These are phyloP conservation scores for Cyclopterus lumpus DNA, from an alignment of 2,797 vertebrate species.

Conservation along the genomic window DNA sequence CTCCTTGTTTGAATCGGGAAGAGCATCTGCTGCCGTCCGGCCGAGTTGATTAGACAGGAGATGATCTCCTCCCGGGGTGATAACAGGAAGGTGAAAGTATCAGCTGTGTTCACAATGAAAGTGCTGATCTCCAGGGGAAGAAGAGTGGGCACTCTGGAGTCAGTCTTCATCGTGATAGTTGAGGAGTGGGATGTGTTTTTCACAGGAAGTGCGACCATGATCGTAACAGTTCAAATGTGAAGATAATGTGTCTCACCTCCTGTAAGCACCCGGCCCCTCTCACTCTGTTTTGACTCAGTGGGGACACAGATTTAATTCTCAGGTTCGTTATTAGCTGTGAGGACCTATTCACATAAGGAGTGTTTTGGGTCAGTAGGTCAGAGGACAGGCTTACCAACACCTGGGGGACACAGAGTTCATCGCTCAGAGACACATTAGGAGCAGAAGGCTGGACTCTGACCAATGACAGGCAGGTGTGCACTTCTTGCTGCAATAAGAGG, in stretches of 20 bases:
- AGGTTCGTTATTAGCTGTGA: conserved; percentile 58
- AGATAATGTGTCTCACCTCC: conserved; percentile 3
- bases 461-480: conserved; percentile 47
- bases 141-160: conserved; percentile 16
- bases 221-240: neutral
- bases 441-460: conserved; percentile 49
- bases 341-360: conserved; percentile 70
- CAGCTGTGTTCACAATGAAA: conserved; percentile 54
- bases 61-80: conserved; percentile 51
- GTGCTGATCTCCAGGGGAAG: conserved; percentile 28
- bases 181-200: neutral
- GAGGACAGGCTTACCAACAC: conserved; percentile 67
- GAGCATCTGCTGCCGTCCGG: conserved; percentile 47
- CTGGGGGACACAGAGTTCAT: conserved; percentile 72
- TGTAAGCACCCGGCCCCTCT: neutral
- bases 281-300: conserved; percentile 33
- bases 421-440: conserved; percentile 67
- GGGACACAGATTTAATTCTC: conserved; percentile 38
- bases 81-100: conserved; percentile 39
- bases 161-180: neutral
- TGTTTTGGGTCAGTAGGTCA: conserved; percentile 74
- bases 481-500: conserved; percentile 26
- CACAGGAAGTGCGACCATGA: neutral
- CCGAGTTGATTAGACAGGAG: conserved; percentile 41
- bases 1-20: neutral